Percentiles rank a stretch among this genome's conserved stretches.
phyloP scores from a whole-genome alignment of 1,140 invertebrate genomes.

The Phortica variegata region DNA sequence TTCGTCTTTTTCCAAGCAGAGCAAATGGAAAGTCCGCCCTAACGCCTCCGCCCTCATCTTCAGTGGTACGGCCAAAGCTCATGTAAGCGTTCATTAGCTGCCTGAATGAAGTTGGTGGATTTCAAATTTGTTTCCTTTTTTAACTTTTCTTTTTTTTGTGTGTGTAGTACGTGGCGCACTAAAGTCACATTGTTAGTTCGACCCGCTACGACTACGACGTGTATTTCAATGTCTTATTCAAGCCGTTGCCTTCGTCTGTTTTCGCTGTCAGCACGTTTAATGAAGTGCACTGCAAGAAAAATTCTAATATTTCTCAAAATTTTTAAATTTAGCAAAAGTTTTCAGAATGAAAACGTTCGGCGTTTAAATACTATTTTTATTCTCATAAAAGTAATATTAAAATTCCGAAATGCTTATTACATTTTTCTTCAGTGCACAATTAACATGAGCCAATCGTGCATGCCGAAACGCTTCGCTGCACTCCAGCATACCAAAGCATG shows the following conservation, averaged over 20 bases:
- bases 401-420: too few species aligned
- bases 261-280: conserved; percentile 5
- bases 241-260: conserved; percentile 5
- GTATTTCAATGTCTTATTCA: not conserved
- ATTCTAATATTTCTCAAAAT: too few species aligned
- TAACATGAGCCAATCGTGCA: too few species aligned
- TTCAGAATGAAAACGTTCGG: too few species aligned
- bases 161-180: not conserved
- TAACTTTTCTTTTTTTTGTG: not conserved
- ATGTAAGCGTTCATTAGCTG: conserved; percentile 16
- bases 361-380: too few species aligned
- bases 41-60: not conserved
- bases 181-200: not conserved
- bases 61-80: not conserved
- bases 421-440: too few species aligned
- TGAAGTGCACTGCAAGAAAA: conserved; percentile 19
- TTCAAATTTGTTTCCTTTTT: not conserved
- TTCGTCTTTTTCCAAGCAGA: conserved; percentile 11
- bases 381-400: too few species aligned
- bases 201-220: not conserved
- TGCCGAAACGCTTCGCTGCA: too few species aligned
- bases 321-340: too few species aligned
- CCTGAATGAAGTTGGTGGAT: not conserved
- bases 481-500: too few species aligned
- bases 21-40: too few species aligned